phyloP scores from a whole-genome alignment of 92 coral and sea anemone species.

The Palythoa caribaeorum region DNA sequence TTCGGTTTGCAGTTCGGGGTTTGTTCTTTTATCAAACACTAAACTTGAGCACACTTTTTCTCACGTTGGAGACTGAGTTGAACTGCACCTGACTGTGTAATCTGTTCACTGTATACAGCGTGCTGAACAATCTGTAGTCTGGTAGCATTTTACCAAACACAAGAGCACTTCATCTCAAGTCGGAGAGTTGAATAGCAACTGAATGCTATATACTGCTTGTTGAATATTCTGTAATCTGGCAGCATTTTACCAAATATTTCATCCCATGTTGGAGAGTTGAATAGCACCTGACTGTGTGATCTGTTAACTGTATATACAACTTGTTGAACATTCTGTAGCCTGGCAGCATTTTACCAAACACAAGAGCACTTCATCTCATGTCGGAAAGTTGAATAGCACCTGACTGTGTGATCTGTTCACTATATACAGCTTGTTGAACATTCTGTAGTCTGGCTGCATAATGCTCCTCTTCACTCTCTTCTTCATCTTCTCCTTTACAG shows the following conservation, averaged over 20 bases:
- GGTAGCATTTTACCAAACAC: constrained; percentile 54
- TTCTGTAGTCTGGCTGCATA: constrained; percentile 88
- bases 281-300: constrained; percentile 87
- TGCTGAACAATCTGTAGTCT: constrained; percentile 93
- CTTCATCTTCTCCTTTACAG: constrained; percentile 95
- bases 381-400: constrained; percentile 91
- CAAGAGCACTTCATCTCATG: constrained; percentile 8
- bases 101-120: constrained; percentile 89
- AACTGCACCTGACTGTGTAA: constrained; percentile 85
- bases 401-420: constrained; percentile 84
- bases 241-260: constrained; percentile 38
- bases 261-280: constrained; percentile 52
- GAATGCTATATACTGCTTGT: constrained; percentile 86
- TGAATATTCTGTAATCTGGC: constrained; percentile 91
- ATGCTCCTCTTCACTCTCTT: constrained; percentile 69
- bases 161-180: constrained; percentile 14
- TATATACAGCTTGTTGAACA: constrained; percentile 93
- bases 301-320: constrained; percentile 88
- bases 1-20: too few relatives aligned
- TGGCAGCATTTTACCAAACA: constrained; percentile 58
- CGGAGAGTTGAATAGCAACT: constrained; percentile 88
- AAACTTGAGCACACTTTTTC: neutral
- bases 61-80: constrained; percentile 70
- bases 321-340: constrained; percentile 92
- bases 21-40: too few relatives aligned